Percentiles rank a stretch among this genome's conserved stretches.
Conservation (phyloP, 30 jellyfish, hydroid and myxozoan species). For the Aurelia sp. region DNA sequence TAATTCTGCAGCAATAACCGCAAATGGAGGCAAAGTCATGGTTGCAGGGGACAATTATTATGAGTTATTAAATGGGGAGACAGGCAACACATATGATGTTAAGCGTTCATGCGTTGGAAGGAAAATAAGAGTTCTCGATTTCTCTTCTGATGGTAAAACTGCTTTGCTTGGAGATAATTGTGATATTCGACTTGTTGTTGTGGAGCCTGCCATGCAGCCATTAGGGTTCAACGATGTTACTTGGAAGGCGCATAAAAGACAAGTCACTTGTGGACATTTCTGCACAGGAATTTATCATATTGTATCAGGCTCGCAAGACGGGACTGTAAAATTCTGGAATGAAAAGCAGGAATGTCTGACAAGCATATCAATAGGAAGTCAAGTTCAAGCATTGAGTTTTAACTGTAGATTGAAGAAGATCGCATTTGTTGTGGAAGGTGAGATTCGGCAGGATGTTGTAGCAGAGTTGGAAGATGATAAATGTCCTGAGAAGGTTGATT, state of each 20-base stretch:
- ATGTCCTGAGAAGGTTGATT: background rate
- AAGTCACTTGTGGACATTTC: slow-evolving; percentile 23
- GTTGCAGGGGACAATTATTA: slow-evolving; percentile 46
- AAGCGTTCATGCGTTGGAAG: slow-evolving; percentile 52
- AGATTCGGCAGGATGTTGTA: background rate
- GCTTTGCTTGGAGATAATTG: slow-evolving; percentile 43
- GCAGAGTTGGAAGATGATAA: background rate
- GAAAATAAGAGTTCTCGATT: slow-evolving; percentile 15
- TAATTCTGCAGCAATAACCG: slow-evolving; percentile 21
- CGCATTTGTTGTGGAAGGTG: slow-evolving; percentile 4
- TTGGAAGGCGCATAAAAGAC: slow-evolving; percentile 44
- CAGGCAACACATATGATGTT: slow-evolving; percentile 39
- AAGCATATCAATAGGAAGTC: slow-evolving; percentile 7
- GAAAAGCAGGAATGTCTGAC: background rate
- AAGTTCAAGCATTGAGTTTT: background rate
- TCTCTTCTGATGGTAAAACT: slow-evolving; percentile 30
- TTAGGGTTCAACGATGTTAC: slow-evolving; percentile 29
- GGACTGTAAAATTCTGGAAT: slow-evolving; percentile 43
- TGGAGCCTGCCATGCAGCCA: slow-evolving; percentile 47
- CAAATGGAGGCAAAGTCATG: slow-evolving; percentile 43
- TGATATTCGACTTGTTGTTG: slow-evolving; percentile 31
- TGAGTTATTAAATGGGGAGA: slow-evolving; percentile 31
- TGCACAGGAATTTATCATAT: background rate
- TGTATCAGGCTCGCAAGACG: slow-evolving; percentile 40
- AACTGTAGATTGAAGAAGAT: background rate